A percentile compares a stretch with the other conserved stretches of the same genome.
Conservation (phyloP, 2,888 invertebrate species). For the Lottia scabra region DNA sequence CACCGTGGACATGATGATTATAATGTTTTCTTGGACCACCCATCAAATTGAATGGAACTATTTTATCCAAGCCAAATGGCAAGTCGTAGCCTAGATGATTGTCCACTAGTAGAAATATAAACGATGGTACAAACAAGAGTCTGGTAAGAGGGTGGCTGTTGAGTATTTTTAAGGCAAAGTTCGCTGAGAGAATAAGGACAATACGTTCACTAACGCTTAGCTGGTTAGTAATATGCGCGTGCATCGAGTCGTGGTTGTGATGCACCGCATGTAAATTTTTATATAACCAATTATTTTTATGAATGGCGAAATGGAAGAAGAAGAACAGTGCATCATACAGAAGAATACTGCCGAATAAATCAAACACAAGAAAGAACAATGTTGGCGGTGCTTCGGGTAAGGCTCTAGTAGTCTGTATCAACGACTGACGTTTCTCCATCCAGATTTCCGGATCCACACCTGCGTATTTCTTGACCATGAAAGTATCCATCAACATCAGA, state of each 20-base stretch:
- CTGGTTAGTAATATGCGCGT: slow-evolving; percentile 59
- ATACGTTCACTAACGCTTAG: slow-evolving; percentile 53
- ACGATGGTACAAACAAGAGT: slow-evolving; percentile 54
- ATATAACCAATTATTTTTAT: slow-evolving; percentile 52
- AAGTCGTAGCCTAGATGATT: slow-evolving; percentile 61
- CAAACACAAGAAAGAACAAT: slow-evolving; percentile 31
- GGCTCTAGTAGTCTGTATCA: slow-evolving; percentile 53
- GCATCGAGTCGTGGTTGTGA: slow-evolving; percentile 54
- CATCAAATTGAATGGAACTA: slow-evolving; percentile 50
- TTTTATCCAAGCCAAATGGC: slow-evolving; percentile 56
- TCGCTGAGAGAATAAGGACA: slow-evolving; percentile 52
- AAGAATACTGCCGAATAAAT: slow-evolving; percentile 43
- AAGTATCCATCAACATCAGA: slow-evolving; percentile 52
- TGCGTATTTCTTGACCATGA: slow-evolving; percentile 54
- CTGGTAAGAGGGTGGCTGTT: slow-evolving; percentile 58
- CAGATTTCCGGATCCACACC: slow-evolving; percentile 47
- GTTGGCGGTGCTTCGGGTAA: slow-evolving; percentile 49
- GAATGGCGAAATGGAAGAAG: slow-evolving; percentile 48
- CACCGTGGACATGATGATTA: slow-evolving; percentile 53
- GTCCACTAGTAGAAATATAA: slow-evolving; percentile 51
- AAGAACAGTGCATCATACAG: slow-evolving; percentile 57
- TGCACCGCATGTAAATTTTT: slow-evolving; percentile 54
- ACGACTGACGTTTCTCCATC: slow-evolving; percentile 34
- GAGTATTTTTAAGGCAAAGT: slow-evolving; percentile 51
- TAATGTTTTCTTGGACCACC: slow-evolving; percentile 55